These are phyloP conservation scores for Fragum sueziense DNA, from an alignment of 2,888 invertebrate genomes.

Conservation along the genomic window DNA sequence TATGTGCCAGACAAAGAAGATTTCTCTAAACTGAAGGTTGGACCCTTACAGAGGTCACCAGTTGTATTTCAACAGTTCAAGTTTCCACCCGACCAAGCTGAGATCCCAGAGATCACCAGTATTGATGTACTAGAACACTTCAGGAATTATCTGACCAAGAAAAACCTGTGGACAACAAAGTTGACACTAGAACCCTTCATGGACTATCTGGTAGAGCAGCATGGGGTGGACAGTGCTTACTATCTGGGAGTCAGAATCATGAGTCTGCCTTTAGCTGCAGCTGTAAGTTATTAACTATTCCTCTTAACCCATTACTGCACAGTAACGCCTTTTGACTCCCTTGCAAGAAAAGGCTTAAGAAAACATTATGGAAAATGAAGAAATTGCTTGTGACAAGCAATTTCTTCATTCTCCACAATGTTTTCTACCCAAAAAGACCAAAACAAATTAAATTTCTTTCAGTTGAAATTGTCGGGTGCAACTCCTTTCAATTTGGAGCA, in stretches of 20 bases:
- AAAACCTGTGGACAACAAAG: slow-evolving; percentile 72
- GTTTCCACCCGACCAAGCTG: slow-evolving; percentile 72
- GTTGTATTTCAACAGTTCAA: slow-evolving; percentile 76
- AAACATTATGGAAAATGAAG: too few species aligned
- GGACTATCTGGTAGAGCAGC: slow-evolving; percentile 70
- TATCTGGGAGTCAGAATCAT: slow-evolving; percentile 77
- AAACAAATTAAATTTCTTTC: too few species aligned
- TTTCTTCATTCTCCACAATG: too few species aligned
- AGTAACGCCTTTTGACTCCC: too few species aligned
- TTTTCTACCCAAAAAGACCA: too few species aligned
- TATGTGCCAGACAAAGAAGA: slow-evolving; percentile 65
- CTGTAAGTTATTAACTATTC: too few species aligned
- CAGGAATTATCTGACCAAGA: slow-evolving; percentile 69
- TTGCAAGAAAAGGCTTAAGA: too few species aligned
- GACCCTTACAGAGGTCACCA: slow-evolving; percentile 78
- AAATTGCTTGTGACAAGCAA: too few species aligned
- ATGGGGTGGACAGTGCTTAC: slow-evolving; percentile 68
- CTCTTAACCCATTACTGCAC: too few species aligned
- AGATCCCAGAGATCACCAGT: slow-evolving; percentile 76
- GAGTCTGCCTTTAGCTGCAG: slow-evolving; percentile 76
- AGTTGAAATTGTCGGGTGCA: too few species aligned
- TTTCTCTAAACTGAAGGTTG: slow-evolving; percentile 74
- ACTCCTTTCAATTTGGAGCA: too few species aligned
- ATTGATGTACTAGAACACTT: slow-evolving; percentile 73
- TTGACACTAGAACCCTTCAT: slow-evolving; percentile 75